phyloP scores from a whole-genome alignment of 2,113 vertebrate genomes.

The Oncorhynchus clarkii region DNA sequence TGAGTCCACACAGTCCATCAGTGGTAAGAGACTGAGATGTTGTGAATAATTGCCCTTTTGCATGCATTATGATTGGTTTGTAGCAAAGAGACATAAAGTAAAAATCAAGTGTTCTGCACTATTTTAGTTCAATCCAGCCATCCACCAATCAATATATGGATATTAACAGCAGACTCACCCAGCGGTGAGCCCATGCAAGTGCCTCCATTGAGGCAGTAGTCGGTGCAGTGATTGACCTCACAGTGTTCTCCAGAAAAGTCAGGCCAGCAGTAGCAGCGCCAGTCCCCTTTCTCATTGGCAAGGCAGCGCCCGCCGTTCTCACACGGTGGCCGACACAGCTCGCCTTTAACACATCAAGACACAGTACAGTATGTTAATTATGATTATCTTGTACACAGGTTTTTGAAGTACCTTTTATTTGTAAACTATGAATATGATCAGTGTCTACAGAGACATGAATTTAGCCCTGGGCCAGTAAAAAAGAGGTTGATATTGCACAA shows the following conservation, averaged over 20 bases:
- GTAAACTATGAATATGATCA: too few relatives aligned
- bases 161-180: conserved; percentile 71
- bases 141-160: neutral
- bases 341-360: conserved; percentile 72
- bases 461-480: too few relatives aligned
- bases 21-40: neutral
- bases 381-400: neutral
- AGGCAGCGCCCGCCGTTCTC: conserved; percentile 95
- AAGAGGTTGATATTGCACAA: too few relatives aligned
- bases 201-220: conserved; percentile 95
- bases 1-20: neutral
- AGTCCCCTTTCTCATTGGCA: conserved; percentile 91
- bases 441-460: too few relatives aligned
- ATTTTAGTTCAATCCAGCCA: neutral
- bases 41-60: conserved; percentile 4
- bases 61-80: neutral
- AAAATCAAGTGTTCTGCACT: neutral
- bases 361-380: neutral
- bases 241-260: conserved; percentile 94
- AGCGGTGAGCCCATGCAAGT: conserved; percentile 88
- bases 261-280: conserved; percentile 94
- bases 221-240: conserved; percentile 91
- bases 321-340: conserved; percentile 86
- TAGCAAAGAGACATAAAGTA: neutral
- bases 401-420: too few relatives aligned